Conservation (phyloP, 2,113 vertebrate genomes). For the Cacatua alba region DNA sequence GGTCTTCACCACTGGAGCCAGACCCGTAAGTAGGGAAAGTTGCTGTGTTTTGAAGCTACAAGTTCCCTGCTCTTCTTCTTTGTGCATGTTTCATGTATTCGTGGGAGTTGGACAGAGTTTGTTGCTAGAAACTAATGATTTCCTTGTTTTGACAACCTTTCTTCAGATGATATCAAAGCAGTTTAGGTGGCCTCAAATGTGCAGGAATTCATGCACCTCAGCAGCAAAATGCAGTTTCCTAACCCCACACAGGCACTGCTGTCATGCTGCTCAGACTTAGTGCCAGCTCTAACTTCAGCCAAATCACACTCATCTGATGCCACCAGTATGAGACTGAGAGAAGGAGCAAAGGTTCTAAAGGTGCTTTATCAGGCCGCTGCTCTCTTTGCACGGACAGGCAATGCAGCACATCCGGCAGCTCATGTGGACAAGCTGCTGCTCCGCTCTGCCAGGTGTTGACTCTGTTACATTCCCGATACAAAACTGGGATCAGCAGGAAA, state of each 20-base stretch:
- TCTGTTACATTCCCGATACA: not conserved
- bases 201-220: not conserved
- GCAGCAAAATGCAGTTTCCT: not conserved
- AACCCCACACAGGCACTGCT: accelerated
- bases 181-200: not conserved
- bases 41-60: not conserved
- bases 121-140: not conserved
- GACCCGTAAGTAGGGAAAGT: not conserved
- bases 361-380: not conserved
- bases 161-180: not conserved
- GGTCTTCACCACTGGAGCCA: accelerated
- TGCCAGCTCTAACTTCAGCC: not conserved
- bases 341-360: not conserved
- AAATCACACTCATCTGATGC: not conserved
- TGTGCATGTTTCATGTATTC: not conserved
- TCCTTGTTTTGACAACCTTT: not conserved
- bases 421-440: not conserved
- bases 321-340: accelerated
- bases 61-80: not conserved
- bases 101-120: not conserved
- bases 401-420: not conserved
- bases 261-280: accelerated
- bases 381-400: accelerated
- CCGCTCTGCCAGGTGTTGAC: not conserved
- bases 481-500: accelerated